Evolutionary conservation across 53 echinoderm and acorn worm species (phyloP).

Genomic region (Hippasteria phrygiana): DNA sequence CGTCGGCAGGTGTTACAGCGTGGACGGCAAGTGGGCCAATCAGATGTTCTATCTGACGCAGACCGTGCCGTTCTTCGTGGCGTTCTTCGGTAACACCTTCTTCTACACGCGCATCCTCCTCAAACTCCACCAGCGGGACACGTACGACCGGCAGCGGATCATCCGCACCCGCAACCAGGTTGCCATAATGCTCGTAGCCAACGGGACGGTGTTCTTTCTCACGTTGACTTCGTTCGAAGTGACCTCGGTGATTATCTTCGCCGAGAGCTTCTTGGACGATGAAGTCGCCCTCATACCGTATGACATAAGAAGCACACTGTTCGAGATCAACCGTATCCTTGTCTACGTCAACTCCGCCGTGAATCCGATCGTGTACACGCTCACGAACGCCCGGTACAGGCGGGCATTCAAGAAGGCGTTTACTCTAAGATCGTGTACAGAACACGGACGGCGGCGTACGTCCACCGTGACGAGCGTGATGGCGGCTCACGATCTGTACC

Average conservation of each 20-base stretch:
- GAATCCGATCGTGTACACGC: conserved; percentile 49
- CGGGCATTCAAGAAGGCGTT: conserved; percentile 36
- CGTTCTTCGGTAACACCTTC: conserved; percentile 50
- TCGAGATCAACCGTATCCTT: conserved; percentile 53
- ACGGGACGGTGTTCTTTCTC: conserved; percentile 49
- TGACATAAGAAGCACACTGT: background rate
- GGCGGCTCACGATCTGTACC: conserved; percentile 7
- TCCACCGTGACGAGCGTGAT: conserved; percentile 1
- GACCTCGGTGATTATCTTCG: conserved; percentile 32
- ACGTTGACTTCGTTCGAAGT: conserved; percentile 36
- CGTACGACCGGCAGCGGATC: conserved; percentile 16
- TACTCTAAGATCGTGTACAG: background rate
- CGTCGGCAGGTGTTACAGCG: conserved; percentile 4
- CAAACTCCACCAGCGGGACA: conserved; percentile 46
- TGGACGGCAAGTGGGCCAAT: conserved; percentile 1
- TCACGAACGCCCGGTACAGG: conserved; percentile 43
- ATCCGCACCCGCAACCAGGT: conserved; percentile 56
- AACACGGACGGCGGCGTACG: background rate
- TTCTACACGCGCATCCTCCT: conserved; percentile 52
- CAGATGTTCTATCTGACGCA: conserved; percentile 39
- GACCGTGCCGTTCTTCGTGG: conserved; percentile 54
- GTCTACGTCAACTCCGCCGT: conserved; percentile 53
- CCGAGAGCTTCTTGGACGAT: background rate
- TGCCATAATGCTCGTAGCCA: conserved; percentile 50
- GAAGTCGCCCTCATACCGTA: background rate